These are phyloP conservation scores for Dichetophora obliterata DNA, from an alignment of 2,888 invertebrate genomes.

Conservation along the genomic window DNA sequence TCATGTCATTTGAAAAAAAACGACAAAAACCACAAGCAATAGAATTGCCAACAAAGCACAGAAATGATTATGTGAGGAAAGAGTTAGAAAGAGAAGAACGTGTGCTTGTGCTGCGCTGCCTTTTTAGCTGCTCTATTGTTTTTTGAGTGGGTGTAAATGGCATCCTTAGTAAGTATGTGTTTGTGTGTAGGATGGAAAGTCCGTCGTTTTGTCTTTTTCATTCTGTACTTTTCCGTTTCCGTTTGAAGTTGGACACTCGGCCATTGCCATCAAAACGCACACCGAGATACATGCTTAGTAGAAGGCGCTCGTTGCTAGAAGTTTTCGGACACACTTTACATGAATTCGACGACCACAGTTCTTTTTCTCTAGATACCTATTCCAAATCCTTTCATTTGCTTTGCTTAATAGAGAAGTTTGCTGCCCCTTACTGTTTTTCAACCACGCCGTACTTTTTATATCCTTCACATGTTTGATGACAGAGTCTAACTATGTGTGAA, in stretches of 20 bases:
- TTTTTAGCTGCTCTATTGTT: conserved; percentile 1
- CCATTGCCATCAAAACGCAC: neutral
- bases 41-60: no score
- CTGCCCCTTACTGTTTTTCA: neutral
- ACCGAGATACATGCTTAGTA: conserved; percentile 23
- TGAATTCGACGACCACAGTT: neutral
- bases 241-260: conserved; percentile 54
- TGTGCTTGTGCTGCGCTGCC: neutral
- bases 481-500: no score
- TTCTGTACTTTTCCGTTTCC: conserved; percentile 19
- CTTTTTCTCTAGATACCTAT: neutral
- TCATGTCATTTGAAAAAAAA: neutral
- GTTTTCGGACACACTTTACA: neutral
- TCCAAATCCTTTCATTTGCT: neutral
- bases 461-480: neutral
- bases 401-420: neutral
- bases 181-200: neutral
- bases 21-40: no score
- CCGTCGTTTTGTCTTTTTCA: conserved; percentile 24
- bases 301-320: neutral
- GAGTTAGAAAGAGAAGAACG: neutral
- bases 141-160: neutral
- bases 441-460: neutral
- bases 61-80: neutral
- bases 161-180: neutral